Evolutionary conservation across 2,113 vertebrate species (phyloP).

Genomic region (western clawed frog (Xenopus tropicalis)): UCB_Xtro_10.0 CM004445.2:119357001-119357500

Average conservation of each 20-base stretch:
- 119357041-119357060: not conserved
- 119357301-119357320: too few relatives aligned
- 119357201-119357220: not conserved
- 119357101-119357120: not conserved
- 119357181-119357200: not conserved
- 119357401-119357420: too few relatives aligned
- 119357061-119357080: constrained; percentile 4
- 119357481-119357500: too few relatives aligned
- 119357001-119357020: not conserved
- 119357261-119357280: not conserved
- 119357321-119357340: too few relatives aligned
- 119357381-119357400: too few relatives aligned
- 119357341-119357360: too few relatives aligned
- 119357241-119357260: not conserved
- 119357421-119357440: too few relatives aligned
- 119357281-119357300: too few relatives aligned
- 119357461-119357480: too few relatives aligned
- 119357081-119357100: not conserved
- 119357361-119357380: too few relatives aligned
- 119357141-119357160: constrained; percentile 1
- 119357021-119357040: not conserved
- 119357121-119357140: constrained; percentile 10
- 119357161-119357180: constrained; percentile 3
- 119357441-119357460: too few relatives aligned
- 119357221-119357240: not conserved